Conservation (phyloP, 92 coral and sea anemone species). For the Plumapathes pennacea region DNA sequence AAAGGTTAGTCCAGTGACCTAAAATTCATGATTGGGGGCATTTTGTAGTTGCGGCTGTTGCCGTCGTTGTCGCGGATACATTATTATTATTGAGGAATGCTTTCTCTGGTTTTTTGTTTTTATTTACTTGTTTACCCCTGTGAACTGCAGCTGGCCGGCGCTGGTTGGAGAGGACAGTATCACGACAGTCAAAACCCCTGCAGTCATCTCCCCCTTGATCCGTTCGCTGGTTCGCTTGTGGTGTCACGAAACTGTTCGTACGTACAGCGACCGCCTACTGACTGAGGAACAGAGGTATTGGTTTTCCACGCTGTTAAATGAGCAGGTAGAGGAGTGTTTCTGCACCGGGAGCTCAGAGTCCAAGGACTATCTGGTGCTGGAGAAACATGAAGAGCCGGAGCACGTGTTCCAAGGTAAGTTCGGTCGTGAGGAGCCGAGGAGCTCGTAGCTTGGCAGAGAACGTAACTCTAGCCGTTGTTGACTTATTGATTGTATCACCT, state of each 20-base stretch:
- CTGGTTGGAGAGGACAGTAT: slow-evolving; percentile 19
- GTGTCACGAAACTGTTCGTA: slow-evolving; percentile 94
- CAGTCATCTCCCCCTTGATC: slow-evolving; percentile 85
- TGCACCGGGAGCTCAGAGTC: slow-evolving; percentile 56
- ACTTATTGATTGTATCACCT: too few relatives aligned
- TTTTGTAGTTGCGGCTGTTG: too few relatives aligned
- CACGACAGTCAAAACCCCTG: slow-evolving; percentile 69
- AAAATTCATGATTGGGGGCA: too few relatives aligned
- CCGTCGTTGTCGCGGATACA: too few relatives aligned
- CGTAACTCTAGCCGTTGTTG: too few relatives aligned
- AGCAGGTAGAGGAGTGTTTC: slow-evolving; percentile 75
- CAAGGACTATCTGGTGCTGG: slow-evolving; percentile 8
- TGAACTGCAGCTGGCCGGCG: slow-evolving; percentile 78
- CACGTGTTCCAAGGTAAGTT: slow-evolving; percentile 39
- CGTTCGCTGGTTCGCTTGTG: slow-evolving; percentile 91
- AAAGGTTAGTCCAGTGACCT: too few relatives aligned
- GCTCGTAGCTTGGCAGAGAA: too few relatives aligned
- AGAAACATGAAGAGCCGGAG: slow-evolving; percentile 13
- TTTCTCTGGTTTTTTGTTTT: too few relatives aligned
- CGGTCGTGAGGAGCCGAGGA: too few relatives aligned
- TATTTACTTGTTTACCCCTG: too few relatives aligned
- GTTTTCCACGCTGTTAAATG: slow-evolving; percentile 81
- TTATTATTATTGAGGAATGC: too few relatives aligned
- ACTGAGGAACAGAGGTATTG: slow-evolving; percentile 81
- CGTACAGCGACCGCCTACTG: slow-evolving; percentile 81